Evolutionary conservation across 2,888 invertebrate genomes (phyloP), one percentile per base, ranked within the genome.

Genomic region (Crocallis elinguaria): DNA sequence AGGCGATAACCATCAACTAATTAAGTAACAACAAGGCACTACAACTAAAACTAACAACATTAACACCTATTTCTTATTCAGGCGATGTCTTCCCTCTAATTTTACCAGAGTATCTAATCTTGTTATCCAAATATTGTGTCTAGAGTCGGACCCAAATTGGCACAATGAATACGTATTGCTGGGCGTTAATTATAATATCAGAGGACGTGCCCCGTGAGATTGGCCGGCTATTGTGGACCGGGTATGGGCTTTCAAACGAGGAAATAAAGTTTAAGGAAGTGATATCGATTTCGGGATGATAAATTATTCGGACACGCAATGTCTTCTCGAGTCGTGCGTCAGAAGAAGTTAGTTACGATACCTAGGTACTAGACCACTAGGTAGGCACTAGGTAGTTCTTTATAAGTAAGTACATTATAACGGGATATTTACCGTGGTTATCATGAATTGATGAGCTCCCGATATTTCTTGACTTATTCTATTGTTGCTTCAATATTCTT

Each of bases 91-190:
- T 44, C 56, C 29, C 46, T 54, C 60, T 58, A 64, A 62, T 57
- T 65, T 57, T 53, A 53, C 64, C 51, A 51, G 49, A 57, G 43
- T 67, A n/a, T n/a, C n/a, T n/a, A 65, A 77, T 79, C 69, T 66
- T 60, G 72, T 76, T 73, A 77, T 57, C 63, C 66, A 70, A 74
- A 73, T 73, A 74, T 71, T 67, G 69, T 71, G 66, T n/a, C n/a
- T n/a, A n/a, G n/a, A n/a, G n/a, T 65, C 67, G 60, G 62, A 53
- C 70, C 70, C 69, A 77, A 79, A 82, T 78, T 73, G 76, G 64
- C 51, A 63, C 76, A 78, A 80, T 82, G 78, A 78, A 78, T 75
- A 77, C 73, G 69, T 73, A 75, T 77, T 71, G 74, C 70, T 59
- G 57, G 59, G 62, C 69, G 69, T 76, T 82, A 79, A 79, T 83